A percentile compares a stretch with the other conserved stretches of the same genome.
These are phyloP conservation scores for Nymphicus hollandicus DNA, from an alignment of 2,113 vertebrate genomes.

Conservation along the genomic window DNA sequence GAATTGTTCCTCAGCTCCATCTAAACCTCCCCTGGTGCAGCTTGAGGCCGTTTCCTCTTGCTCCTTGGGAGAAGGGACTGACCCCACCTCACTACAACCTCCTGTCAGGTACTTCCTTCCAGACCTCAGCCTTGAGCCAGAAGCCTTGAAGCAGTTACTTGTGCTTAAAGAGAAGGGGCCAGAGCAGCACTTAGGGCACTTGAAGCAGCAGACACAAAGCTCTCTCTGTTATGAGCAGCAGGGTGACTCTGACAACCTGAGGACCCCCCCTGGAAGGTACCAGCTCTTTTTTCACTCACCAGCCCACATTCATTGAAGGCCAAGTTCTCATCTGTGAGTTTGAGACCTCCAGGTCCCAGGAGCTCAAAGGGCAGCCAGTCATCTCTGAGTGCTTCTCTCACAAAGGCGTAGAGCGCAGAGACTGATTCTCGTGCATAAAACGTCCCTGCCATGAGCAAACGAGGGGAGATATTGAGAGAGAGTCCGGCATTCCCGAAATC, in stretches of 20 bases:
- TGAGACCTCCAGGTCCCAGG: conserved; percentile 85
- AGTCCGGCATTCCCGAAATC: not conserved
- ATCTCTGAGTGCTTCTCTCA: conserved; percentile 81
- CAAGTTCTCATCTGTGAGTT: conserved; percentile 80
- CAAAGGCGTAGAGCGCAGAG: conserved; percentile 79
- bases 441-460: conserved; percentile 75
- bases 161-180: not conserved
- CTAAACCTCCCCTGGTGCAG: not conserved
- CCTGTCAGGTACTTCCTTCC: not conserved
- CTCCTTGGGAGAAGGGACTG: not conserved
- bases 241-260: not conserved
- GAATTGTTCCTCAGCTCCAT: not conserved
- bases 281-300: conserved; percentile 73
- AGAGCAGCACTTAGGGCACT: not conserved
- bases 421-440: conserved; percentile 89
- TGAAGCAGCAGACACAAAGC: not conserved
- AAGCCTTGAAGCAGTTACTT: not conserved
- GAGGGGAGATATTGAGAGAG: not conserved
- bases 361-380: conserved; percentile 95
- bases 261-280: not conserved
- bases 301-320: conserved; percentile 88
- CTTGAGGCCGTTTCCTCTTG: not conserved
- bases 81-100: not conserved
- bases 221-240: not conserved
- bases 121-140: not conserved